Base-by-base conservation (phyloP, 2,888 invertebrate genomes). In the Cristatella mucedo region DNA sequence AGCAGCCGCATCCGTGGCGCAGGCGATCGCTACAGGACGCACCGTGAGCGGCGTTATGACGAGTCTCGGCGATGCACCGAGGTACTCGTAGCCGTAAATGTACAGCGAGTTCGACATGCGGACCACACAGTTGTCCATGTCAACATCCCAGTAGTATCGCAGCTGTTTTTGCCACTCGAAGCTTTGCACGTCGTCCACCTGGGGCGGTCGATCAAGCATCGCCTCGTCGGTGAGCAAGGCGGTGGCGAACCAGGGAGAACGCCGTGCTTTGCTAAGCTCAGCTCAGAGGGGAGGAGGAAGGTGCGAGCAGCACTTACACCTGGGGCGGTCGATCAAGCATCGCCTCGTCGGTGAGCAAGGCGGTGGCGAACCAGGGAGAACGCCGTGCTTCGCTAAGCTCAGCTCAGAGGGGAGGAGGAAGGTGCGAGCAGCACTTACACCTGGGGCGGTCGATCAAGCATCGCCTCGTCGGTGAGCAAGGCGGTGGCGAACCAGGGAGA, bases 101-200 rank as follows among this genome's bases (percentile, higher is more conserved):
- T 64, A 66, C 29, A 54, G 42, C 3, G 64, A 62, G 51, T 56
- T 67, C 11, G 66, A 65, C 67, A 68, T 68, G 32, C 57, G 74
- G 0, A 82, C 77, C 1, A 78, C 71, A 54, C 82, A 82, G 53
- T 80, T 77, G 51, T 85, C 83, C 1, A 77, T 71, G 19, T 75
- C 75, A 0, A 73, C 71, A 38, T 80, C 74, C 85, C 85, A 87
- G 57, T 86, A 86, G 61, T 86, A 87, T 1, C 86, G 75, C 43
- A 87, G 69, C 71, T 83, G 82, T 68, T 85, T 86, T 42, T 82
- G 68, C 87, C 87, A 89, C 55, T 86, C 82, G 59, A 87, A 87
- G 59, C 76, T 77, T 43, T 67, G 64, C 29, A 79, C 78, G 54
- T 58, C 48, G 54, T 62, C 53, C 38, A 55, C 54, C 52, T 59